phyloP scores from a whole-genome alignment of 2,113 vertebrate genomes.

The Petroica traversi region DNA sequence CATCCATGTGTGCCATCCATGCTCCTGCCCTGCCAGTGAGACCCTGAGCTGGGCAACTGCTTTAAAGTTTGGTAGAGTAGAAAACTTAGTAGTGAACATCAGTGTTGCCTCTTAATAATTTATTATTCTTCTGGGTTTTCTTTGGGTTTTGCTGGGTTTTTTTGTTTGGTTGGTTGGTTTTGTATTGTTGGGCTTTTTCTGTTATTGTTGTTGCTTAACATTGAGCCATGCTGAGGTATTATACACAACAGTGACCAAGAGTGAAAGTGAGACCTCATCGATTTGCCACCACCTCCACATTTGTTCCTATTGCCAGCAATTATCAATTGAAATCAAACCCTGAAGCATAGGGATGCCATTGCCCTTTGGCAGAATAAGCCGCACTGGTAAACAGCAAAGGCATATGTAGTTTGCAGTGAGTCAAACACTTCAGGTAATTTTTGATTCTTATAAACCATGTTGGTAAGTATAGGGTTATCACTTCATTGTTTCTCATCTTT shows the following conservation, averaged over 20 bases:
- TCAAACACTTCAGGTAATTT: neutral
- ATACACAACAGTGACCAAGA: neutral
- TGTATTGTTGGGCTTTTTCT: too few species aligned
- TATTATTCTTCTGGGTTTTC: neutral
- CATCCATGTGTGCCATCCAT: neutral
- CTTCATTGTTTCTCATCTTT: neutral
- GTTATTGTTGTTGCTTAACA: too few species aligned
- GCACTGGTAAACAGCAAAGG: neutral
- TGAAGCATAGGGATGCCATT: neutral
- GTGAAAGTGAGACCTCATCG: neutral
- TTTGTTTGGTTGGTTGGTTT: too few species aligned
- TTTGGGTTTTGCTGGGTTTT: too few species aligned
- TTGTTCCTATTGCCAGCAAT: neutral
- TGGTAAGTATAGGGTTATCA: neutral
- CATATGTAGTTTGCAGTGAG: neutral
- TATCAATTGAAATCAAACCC: neutral
- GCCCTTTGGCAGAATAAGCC: neutral
- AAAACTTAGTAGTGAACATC: neutral
- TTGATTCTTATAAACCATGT: neutral
- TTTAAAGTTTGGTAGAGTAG: neutral
- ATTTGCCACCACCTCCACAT: neutral
- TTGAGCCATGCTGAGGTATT: neutral
- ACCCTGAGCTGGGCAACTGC: neutral
- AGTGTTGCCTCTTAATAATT: neutral
- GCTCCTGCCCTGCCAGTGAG: neutral